Conservation (phyloP, 1,140 invertebrate species). For the Propsilocerus akamusi region DNA sequence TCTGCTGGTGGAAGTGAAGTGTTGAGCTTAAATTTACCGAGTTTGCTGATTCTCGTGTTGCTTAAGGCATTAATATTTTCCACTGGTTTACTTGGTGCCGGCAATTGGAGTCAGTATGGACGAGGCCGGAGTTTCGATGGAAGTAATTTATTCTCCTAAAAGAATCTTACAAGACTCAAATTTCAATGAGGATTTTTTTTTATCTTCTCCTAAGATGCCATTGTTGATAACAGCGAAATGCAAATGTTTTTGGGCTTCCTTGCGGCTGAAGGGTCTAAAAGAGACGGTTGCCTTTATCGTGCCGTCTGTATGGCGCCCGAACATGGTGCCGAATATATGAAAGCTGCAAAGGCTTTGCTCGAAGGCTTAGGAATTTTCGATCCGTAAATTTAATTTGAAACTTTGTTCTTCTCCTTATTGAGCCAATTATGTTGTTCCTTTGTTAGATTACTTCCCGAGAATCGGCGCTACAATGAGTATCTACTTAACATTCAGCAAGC, state of each 20-base stretch:
- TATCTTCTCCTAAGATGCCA: background rate
- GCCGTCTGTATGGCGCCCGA: conserved; percentile 54
- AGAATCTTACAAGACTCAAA: conserved; percentile 4
- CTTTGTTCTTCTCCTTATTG: too few relatives aligned
- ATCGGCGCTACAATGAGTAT: conserved; percentile 17
- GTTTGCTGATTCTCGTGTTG: conserved; percentile 55
- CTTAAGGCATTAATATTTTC: conserved; percentile 65
- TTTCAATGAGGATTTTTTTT: background rate
- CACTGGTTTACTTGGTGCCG: conserved; percentile 52
- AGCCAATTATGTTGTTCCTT: too few relatives aligned
- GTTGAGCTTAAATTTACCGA: conserved; percentile 63
- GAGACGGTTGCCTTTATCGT: conserved; percentile 53
- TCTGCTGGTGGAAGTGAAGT: conserved; percentile 45
- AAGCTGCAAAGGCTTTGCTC: conserved; percentile 50
- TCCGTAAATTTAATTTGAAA: conserved; percentile 39
- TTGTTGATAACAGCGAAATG: background rate
- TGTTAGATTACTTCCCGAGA: too few relatives aligned
- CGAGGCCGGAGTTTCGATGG: conserved; percentile 32
- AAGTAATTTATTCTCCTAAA: too few relatives aligned
- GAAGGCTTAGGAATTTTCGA: conserved; percentile 47
- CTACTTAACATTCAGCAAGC: conserved; percentile 17
- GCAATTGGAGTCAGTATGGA: conserved; percentile 35
- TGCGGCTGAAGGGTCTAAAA: conserved; percentile 36
- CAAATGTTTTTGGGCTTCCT: conserved; percentile 39
- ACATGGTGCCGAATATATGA: conserved; percentile 49